Conservation (phyloP, 35 echinoderm and acorn worm species). For the Acanthaster planci region DNA sequence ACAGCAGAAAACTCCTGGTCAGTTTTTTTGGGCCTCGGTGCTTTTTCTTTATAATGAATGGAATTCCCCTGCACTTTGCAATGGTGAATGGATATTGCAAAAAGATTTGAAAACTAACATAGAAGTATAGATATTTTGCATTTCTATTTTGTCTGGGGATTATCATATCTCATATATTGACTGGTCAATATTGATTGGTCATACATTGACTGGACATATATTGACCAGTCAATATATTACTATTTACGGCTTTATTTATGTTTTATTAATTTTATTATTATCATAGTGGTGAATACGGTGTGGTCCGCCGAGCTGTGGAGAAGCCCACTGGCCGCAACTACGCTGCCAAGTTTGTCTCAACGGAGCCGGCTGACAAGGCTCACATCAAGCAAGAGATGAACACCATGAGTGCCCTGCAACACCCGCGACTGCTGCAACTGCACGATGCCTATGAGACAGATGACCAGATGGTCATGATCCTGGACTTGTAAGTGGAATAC, state of each 20-base stretch:
- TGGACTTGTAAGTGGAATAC: conserved; percentile 81
- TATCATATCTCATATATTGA: too few relatives aligned
- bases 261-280: not conserved
- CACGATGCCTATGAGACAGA: conserved; percentile 87
- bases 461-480: conserved; percentile 86
- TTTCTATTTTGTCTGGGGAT: too few relatives aligned
- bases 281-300: conserved; percentile 88
- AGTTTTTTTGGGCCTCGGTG: too few relatives aligned
- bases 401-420: conserved; percentile 73
- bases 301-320: conserved; percentile 77
- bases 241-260: too few relatives aligned
- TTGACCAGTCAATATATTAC: too few relatives aligned
- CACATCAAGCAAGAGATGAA: conserved; percentile 84
- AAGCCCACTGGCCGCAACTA: conserved; percentile 85
- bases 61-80: too few relatives aligned
- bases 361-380: conserved; percentile 75
- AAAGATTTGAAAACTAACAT: too few relatives aligned
- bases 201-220: too few relatives aligned
- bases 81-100: too few relatives aligned
- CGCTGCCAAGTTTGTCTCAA: conserved; percentile 90
- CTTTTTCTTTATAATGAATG: too few relatives aligned
- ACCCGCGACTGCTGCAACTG: conserved; percentile 75
- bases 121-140: too few relatives aligned
- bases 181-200: too few relatives aligned
- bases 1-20: not conserved